Percentiles rank a stretch among this genome's conserved stretches.
Conservation (phyloP, 2,113 vertebrate genomes). For the Zeus faber region DNA sequence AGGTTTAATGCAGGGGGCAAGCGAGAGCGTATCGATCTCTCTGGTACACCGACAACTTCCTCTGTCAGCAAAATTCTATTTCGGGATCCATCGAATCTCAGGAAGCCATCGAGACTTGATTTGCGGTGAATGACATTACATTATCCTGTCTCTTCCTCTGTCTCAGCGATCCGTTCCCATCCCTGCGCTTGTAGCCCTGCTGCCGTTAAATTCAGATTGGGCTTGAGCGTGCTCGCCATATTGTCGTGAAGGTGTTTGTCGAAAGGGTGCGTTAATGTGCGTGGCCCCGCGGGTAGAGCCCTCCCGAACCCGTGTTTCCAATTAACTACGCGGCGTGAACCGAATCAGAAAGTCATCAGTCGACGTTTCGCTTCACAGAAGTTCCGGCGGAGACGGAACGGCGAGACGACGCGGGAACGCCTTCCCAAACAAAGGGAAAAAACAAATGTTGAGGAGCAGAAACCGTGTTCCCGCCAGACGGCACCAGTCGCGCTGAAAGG, state of each 20-base stretch:
- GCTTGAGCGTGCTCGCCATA: conserved; percentile 32
- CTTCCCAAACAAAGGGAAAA: conserved; percentile 12
- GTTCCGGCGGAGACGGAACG: conserved; percentile 18
- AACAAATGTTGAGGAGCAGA: conserved; percentile 21
- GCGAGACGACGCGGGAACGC: conserved; percentile 14
- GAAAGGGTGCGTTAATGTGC: conserved; percentile 51
- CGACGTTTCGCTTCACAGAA: conserved; percentile 44
- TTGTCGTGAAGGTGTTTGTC: conserved; percentile 38
- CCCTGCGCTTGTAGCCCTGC: too few species aligned
- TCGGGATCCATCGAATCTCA: conserved; percentile 54
- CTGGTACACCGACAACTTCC: conserved; percentile 62
- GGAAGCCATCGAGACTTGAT: conserved; percentile 65
- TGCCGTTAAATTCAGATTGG: too few species aligned
- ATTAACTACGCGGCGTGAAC: conserved; percentile 45
- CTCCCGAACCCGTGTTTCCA: conserved; percentile 36
- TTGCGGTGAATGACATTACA: conserved; percentile 56
- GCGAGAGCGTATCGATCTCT: conserved; percentile 63
- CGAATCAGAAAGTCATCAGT: conserved; percentile 56
- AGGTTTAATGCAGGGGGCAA: conserved; percentile 38
- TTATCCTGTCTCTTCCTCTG: conserved; percentile 47
- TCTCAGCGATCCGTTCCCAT: too few species aligned
- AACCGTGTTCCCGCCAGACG: conserved; percentile 12
- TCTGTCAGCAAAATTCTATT: conserved; percentile 76
- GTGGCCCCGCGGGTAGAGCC: conserved; percentile 35
- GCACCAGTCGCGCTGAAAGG: background rate